A percentile compares a stretch with the other conserved stretches of the same genome.
phyloP scores from a whole-genome alignment of 1,140 invertebrate genomes.

The Heliconius himera region DNA sequence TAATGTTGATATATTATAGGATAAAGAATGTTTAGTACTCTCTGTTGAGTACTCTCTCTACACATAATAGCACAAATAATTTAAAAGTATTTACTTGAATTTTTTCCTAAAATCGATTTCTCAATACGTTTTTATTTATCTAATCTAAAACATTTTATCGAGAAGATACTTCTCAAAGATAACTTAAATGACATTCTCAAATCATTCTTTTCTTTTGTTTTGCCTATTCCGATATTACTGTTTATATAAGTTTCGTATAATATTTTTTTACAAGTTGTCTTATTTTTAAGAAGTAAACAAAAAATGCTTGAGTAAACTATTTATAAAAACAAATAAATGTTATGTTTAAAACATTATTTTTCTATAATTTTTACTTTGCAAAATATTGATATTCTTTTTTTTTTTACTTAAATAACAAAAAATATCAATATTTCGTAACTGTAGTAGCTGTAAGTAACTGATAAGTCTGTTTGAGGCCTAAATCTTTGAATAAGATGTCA shows the following conservation, averaged over 20 bases:
- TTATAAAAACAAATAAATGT: not conserved
- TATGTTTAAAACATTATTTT: not conserved
- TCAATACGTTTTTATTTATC: constrained; percentile 13
- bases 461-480: not conserved
- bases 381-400: too few relatives aligned
- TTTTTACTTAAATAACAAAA: not conserved
- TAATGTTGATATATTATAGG: not conserved
- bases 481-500: not conserved
- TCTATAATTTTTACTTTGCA: not conserved
- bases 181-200: not conserved
- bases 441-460: too few relatives aligned
- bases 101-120: not conserved
- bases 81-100: not conserved
- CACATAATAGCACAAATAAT: not conserved
- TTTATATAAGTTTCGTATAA: not conserved
- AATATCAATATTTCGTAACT: too few relatives aligned
- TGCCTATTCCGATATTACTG: not conserved
- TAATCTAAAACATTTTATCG: constrained; percentile 27
- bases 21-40: not conserved
- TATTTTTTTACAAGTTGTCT: not conserved
- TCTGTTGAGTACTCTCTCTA: too few relatives aligned
- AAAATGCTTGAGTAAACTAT: too few relatives aligned
- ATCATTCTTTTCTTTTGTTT: not conserved
- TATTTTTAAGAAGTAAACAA: too few relatives aligned
- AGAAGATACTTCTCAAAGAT: constrained; percentile 25